A percentile compares a stretch with the other conserved stretches of the same genome.
Conservation (phyloP, 1,140 invertebrate species). For the Arctopsyche grandis region DNA sequence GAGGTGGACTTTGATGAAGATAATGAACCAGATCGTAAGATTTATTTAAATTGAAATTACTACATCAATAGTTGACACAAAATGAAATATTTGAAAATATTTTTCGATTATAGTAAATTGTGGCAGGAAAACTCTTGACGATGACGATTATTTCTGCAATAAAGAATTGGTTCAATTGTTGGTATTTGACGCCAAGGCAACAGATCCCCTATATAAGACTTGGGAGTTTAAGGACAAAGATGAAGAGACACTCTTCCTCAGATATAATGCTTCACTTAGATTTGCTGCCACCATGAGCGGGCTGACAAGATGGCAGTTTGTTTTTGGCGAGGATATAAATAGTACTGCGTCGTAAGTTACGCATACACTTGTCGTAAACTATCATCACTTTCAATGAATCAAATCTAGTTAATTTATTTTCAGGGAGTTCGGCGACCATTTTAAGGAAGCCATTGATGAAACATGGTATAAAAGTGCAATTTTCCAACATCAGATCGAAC, state of each 20-base stretch:
- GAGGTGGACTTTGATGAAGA: slow-evolving; percentile 51
- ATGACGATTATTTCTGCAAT: slow-evolving; percentile 85
- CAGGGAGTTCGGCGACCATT: slow-evolving; percentile 81
- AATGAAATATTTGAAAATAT: background rate
- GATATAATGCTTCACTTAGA: slow-evolving; percentile 76
- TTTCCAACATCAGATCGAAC: slow-evolving; percentile 81
- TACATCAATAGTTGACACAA: background rate
- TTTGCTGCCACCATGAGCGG: slow-evolving; percentile 92
- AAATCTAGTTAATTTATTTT: background rate
- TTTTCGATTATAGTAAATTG: slow-evolving; percentile 67
- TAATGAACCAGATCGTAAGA: slow-evolving; percentile 54
- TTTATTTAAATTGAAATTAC: slow-evolving; percentile 26
- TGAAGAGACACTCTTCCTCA: slow-evolving; percentile 67
- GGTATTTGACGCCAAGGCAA: slow-evolving; percentile 88
- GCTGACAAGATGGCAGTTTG: slow-evolving; percentile 84
- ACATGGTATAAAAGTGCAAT: slow-evolving; percentile 93
- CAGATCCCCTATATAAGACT: slow-evolving; percentile 74
- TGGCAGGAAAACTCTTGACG: slow-evolving; percentile 69
- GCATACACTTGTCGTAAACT: background rate
- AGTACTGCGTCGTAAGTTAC: slow-evolving; percentile 48
- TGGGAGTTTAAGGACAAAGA: slow-evolving; percentile 68
- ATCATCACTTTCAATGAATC: background rate
- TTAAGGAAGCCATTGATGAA: slow-evolving; percentile 86
- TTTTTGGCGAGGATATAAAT: slow-evolving; percentile 65
- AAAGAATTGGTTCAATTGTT: slow-evolving; percentile 85